Evolutionary conservation across 2,888 invertebrate genomes (phyloP), one percentile per base, ranked within the genome.

Genomic region (Troides aeacus): DNA sequence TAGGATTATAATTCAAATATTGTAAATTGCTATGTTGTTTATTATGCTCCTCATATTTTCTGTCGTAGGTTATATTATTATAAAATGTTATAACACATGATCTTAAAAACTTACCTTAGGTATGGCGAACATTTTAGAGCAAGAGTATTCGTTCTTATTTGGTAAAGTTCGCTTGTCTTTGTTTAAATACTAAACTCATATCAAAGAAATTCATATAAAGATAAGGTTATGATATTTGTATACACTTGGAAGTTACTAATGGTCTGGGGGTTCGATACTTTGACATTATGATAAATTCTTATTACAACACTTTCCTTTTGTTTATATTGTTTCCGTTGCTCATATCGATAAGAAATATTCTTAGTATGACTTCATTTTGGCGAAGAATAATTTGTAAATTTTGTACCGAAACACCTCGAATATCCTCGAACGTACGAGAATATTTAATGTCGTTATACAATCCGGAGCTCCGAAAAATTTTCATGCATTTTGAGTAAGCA

Each of bases 101-200:
- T 5, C 15, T 12, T 50, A 50, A 57, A 59, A 46, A 57, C 36
- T 56, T n/a, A 63, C 63, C 21, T 63, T 56, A n/a, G 7, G 53
- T 24, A 56, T 50, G 53, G 30, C n/a, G 24, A 53, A 30, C n/a
- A 21, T 42, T 42, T 21, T 21, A 12, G 15, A 2, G 7, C 24
- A 24, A 53, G 53, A 53, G 3, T 17, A 18, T 53, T 36, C 7
- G 30, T 63, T 56, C 6, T 36, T n/a, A 21, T 18, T n/a, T 56
- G 24, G 17, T 24, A 24, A 18, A 53, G 36, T 56, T 4, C 12
- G 30, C 21, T 2, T 50, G 30, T 7, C 0, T 50, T 50, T 4
- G 46, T 42, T 62, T 62, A 46, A 23, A 62, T 62, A 62, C 21
- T 50, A 15, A 46, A 17, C 24, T 62, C 12, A 46, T 62, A 50